Conservation (phyloP, 2,113 vertebrate species). For the Alligator mississippiensis region DNA sequence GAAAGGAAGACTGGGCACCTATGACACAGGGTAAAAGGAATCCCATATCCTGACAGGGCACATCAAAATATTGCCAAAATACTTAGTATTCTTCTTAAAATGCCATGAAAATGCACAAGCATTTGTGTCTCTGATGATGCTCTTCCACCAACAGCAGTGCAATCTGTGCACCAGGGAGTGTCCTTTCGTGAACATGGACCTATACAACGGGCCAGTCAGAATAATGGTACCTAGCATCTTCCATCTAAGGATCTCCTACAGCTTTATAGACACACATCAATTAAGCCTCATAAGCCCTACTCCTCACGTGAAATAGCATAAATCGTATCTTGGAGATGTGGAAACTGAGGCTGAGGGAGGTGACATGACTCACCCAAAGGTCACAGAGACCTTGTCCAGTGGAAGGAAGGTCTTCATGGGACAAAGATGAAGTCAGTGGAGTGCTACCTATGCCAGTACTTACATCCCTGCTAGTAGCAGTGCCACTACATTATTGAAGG, state of each 20-base stretch:
- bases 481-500: accelerated
- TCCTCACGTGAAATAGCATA: neutral
- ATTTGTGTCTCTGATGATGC: neutral
- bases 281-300: neutral
- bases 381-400: neutral
- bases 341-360: neutral
- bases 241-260: neutral
- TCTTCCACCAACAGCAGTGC: neutral
- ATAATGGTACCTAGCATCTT: neutral
- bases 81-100: neutral
- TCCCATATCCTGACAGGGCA: neutral
- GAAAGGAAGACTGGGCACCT: neutral
- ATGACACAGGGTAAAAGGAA: neutral
- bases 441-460: accelerated
- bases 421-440: accelerated
- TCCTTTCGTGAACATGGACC: neutral
- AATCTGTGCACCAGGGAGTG: neutral
- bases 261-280: neutral
- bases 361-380: neutral
- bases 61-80: neutral
- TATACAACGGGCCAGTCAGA: neutral
- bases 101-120: neutral
- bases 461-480: neutral
- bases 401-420: neutral
- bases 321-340: neutral